Base-by-base conservation (phyloP, 2,797 vertebrate species). In the Clarias laeviceps region DNA sequence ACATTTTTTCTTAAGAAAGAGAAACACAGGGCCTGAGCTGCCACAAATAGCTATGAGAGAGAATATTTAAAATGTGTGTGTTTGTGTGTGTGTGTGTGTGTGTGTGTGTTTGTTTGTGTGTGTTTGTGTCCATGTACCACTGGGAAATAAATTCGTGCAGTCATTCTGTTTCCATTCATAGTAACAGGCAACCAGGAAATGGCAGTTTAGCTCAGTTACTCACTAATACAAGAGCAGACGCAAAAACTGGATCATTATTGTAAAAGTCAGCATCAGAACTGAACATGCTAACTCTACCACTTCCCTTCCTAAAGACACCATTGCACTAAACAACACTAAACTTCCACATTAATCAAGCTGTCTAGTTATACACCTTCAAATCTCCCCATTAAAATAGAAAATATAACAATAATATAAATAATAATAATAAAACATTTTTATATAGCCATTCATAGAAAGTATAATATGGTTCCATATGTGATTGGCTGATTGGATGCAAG, bases 91-190 rank as follows among this genome's bases (percentile, higher is more conserved):
- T 80, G 17, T 65, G 56, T 57, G 56, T 57, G 56, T 62, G 61
- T 62, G 61, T 62, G 20, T 24, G 5, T 65, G 11, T 40, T 0
- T 69, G 1, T 68, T 15, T 34, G 29, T 32, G 5, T 29, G 2
- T 27, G 77, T n/a, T 17, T 64, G 34, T 22, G 37, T 50, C n/a
- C 40, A 56, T 32, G 64, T 3, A 2, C 14, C 17, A n/a, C 15
- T 57, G 20, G 59, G 57, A 50, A 62, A 73, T 83, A 64, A 8
- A 76, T 56, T 37, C 20, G 5, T 65, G 61, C 37, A 20, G 37
- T 27, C 59, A 80, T 65, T 65, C n/a, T 11, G n/a, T 45, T 80
- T 80, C 61, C 78, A 50, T 80, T 50, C 34, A 45, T 29, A 80
- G 78, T 50, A 65, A 45, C 61, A 65, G 37, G 24, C 37, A 1